Evolutionary conservation across 2,113 vertebrate species (phyloP).

Genomic region (Forbesichthys agassizii): DNA sequence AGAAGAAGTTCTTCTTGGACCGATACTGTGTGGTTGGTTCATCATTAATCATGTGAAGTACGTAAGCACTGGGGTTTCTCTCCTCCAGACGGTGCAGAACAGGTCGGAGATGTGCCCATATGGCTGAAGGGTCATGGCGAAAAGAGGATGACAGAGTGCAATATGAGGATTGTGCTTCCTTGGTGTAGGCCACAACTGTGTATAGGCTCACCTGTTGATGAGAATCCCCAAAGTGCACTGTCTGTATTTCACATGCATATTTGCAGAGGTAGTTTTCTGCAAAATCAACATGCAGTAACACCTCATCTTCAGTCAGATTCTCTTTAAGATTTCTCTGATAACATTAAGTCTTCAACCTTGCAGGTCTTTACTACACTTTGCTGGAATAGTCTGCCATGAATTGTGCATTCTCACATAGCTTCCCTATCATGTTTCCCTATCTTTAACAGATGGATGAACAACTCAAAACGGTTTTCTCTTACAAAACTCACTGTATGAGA

Average conservation of each 20-base stretch:
- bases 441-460: constrained; percentile 2
- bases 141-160: too few relatives aligned
- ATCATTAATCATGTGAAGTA: not conserved
- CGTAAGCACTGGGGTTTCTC: not conserved
- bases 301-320: too few relatives aligned
- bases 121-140: not conserved
- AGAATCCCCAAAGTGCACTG: too few relatives aligned
- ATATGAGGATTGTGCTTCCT: too few relatives aligned
- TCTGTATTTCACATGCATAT: not conserved
- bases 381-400: constrained; percentile 8
- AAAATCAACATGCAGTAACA: too few relatives aligned
- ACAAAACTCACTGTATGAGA: not conserved
- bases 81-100: constrained; percentile 1
- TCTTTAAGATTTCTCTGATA: not conserved
- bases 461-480: constrained; percentile 6
- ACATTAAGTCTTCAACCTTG: constrained; percentile 8
- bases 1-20: constrained; percentile 3
- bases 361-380: constrained; percentile 6
- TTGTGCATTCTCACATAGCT: constrained; percentile 6
- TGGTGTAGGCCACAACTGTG: too few relatives aligned
- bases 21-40: constrained; percentile 10
- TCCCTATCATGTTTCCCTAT: constrained; percentile 1
- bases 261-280: constrained; percentile 2
- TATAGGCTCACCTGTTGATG: too few relatives aligned
- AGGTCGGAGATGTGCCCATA: constrained; percentile 6